These are phyloP conservation scores for Molanna angustata DNA, from an alignment of 2,888 invertebrate genomes.

Conservation along the genomic window DNA sequence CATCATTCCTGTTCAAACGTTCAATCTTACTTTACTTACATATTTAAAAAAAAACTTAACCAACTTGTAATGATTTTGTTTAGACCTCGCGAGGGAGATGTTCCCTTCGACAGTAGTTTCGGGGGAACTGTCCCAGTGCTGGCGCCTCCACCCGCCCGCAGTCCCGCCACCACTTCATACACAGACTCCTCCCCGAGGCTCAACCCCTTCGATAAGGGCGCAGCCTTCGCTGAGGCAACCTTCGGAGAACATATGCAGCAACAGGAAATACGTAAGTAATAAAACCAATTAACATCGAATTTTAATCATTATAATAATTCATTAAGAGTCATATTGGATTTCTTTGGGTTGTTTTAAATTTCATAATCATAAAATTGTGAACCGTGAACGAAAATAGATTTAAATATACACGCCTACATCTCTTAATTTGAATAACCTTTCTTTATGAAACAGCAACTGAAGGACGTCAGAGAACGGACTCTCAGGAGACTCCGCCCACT, in stretches of 20 bases:
- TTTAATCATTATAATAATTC: too few relatives aligned
- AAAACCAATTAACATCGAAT: too few relatives aligned
- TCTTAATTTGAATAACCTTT: too few relatives aligned
- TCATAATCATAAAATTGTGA: too few relatives aligned
- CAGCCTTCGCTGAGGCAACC: constrained; percentile 43
- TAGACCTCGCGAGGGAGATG: constrained; percentile 55
- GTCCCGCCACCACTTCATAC: constrained; percentile 20
- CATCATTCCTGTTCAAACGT: too few relatives aligned
- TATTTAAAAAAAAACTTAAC: not conserved
- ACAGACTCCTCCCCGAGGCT: constrained; percentile 64
- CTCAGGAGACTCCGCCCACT: constrained; percentile 84
- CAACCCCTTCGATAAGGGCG: constrained; percentile 74
- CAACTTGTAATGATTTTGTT: constrained; percentile 24
- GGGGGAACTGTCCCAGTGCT: constrained; percentile 64
- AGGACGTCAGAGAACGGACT: constrained; percentile 51
- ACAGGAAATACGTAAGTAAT: constrained; percentile 12
- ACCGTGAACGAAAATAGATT: too few relatives aligned
- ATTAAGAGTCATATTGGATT: too few relatives aligned
- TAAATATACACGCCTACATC: too few relatives aligned
- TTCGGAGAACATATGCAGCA: constrained; percentile 30
- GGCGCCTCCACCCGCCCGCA: constrained; percentile 72
- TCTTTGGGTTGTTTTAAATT: too few relatives aligned
- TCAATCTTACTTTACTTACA: too few relatives aligned
- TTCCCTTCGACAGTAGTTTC: constrained; percentile 36
- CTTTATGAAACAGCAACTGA: constrained; percentile 35